These are phyloP conservation scores for Magallana ariakensis DNA, from an alignment of 1,140 invertebrate genomes.

Conservation along the genomic window DNA sequence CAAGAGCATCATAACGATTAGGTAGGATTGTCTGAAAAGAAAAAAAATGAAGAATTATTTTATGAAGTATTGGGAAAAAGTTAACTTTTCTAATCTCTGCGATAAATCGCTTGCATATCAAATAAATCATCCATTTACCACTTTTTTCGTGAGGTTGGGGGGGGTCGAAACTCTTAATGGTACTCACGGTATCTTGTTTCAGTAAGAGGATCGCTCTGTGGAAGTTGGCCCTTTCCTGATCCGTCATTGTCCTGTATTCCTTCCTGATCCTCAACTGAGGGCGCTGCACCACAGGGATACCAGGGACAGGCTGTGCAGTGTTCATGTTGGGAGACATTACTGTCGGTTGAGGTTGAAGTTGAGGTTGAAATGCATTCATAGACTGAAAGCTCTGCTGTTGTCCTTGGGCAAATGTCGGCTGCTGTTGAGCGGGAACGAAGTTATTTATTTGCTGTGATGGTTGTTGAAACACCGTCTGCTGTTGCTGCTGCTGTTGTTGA, in stretches of 20 bases:
- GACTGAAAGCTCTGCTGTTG: not conserved
- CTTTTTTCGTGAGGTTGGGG: no score
- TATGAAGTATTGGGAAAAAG: no score
- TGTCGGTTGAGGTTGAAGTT: constrained; percentile 4
- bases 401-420: not conserved
- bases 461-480: constrained; percentile 28
- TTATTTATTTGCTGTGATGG: not conserved
- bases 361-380: not conserved
- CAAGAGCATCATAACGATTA: constrained; percentile 55
- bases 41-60: no score
- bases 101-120: no score
- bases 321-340: not conserved
- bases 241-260: constrained; percentile 61
- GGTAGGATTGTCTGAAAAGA: constrained; percentile 50
- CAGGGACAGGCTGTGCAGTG: not conserved
- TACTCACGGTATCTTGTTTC: constrained; percentile 57
- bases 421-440: not conserved
- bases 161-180: not conserved
- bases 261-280: constrained; percentile 55
- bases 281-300: constrained; percentile 17
- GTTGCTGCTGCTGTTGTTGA: constrained; percentile 5
- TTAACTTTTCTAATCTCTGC: no score
- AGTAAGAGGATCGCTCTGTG: constrained; percentile 56
- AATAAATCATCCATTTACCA: no score
- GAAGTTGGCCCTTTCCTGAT: constrained; percentile 58